Percentiles rank a stretch among this genome's conserved stretches.
Evolutionary conservation across 2,113 vertebrate genomes (phyloP).

Genomic region (Pterocles burchelli): DNA sequence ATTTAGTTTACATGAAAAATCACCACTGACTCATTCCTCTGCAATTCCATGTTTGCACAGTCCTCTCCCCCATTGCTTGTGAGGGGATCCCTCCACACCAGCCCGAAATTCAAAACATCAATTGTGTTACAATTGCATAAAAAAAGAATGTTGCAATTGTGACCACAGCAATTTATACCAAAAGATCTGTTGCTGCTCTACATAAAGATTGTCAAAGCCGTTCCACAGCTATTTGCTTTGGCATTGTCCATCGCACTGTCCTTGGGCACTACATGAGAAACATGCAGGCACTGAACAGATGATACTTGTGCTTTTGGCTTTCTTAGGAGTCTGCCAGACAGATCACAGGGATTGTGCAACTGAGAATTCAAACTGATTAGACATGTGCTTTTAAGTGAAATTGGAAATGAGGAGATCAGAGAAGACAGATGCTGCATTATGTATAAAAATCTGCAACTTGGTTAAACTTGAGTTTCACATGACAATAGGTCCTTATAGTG

Average conservation of each 20-base stretch:
- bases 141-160: background rate
- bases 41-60: background rate
- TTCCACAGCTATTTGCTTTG: constrained; percentile 14
- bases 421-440: constrained; percentile 23
- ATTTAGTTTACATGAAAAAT: background rate
- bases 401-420: constrained; percentile 33
- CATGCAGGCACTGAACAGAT: background rate
- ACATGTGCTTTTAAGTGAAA: constrained; percentile 35
- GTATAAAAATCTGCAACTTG: constrained; percentile 20
- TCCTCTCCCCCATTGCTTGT: background rate
- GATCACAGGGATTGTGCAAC: background rate
- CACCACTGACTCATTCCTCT: background rate
- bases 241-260: background rate
- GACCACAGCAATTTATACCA: background rate
- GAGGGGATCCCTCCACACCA: background rate
- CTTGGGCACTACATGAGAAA: background rate
- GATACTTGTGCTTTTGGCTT: background rate
- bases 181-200: background rate
- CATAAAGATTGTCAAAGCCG: background rate
- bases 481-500: background rate
- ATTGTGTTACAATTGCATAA: background rate
- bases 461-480: background rate
- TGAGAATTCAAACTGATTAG: constrained; percentile 38
- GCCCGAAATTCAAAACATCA: background rate
- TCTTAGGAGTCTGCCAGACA: background rate